Percentiles rank a stretch among this genome's conserved stretches.
Evolutionary conservation across 2,888 invertebrate genomes (phyloP).

Genomic region (Melanchra persicariae): DNA sequence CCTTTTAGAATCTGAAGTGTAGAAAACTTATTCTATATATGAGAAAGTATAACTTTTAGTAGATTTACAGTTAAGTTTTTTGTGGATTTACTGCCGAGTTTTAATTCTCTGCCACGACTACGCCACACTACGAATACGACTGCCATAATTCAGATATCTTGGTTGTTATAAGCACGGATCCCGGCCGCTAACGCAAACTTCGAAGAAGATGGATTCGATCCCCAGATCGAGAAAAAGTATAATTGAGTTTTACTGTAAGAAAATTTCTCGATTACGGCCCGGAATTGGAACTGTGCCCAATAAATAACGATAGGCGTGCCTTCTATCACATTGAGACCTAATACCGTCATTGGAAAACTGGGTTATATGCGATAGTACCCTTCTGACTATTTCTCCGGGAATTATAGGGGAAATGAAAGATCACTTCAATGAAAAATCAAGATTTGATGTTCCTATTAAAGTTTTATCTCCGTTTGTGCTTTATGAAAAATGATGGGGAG

Average conservation of each 20-base stretch:
- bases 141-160: slow-evolving; percentile 19
- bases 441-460: slow-evolving; percentile 43
- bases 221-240: slow-evolving; percentile 52
- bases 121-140: too few relatives aligned
- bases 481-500: slow-evolving; percentile 23
- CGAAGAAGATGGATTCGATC: slow-evolving; percentile 32
- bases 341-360: slow-evolving; percentile 54
- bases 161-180: slow-evolving; percentile 23
- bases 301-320: slow-evolving; percentile 64
- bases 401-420: slow-evolving; percentile 53
- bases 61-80: background rate
- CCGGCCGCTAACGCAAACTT: slow-evolving; percentile 22
- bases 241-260: slow-evolving; percentile 63
- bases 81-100: background rate
- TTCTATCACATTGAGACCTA: slow-evolving; percentile 59
- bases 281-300: slow-evolving; percentile 63
- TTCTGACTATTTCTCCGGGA: slow-evolving; percentile 43
- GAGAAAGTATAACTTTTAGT: too few relatives aligned
- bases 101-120: background rate
- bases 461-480: slow-evolving; percentile 40
- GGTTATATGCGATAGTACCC: slow-evolving; percentile 57
- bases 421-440: slow-evolving; percentile 52
- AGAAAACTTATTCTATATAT: too few relatives aligned
- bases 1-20: background rate
- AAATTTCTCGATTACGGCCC: slow-evolving; percentile 59